These are phyloP conservation scores for Trigoniulus corallinus DNA, from an alignment of 1,140 invertebrate genomes.

Conservation along the genomic window DNA sequence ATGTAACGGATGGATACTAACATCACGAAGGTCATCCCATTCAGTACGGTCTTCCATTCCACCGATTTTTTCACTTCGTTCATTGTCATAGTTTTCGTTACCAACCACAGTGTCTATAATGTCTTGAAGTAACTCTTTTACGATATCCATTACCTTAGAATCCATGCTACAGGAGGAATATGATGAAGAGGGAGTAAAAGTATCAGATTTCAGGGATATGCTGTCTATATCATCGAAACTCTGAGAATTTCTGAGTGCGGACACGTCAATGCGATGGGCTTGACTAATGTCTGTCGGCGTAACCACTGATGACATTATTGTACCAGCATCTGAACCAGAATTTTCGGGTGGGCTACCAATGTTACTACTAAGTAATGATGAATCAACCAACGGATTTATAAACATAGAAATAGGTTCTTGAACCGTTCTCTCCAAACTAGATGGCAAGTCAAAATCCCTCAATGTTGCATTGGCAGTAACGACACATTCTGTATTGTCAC, in stretches of 20 bases:
- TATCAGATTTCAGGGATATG: background rate
- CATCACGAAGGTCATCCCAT: background rate
- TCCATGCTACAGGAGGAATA: constrained; percentile 13
- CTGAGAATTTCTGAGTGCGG: constrained; percentile 8
- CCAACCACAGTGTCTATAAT: constrained; percentile 24
- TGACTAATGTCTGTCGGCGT: constrained; percentile 11
- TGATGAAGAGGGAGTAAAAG: background rate
- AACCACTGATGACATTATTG: too few relatives aligned
- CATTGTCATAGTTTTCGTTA: constrained; percentile 21
- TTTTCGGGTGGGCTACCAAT: constrained; percentile 1
- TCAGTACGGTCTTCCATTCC: background rate
- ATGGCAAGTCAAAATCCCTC: constrained; percentile 35
- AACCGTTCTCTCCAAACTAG: constrained; percentile 16
- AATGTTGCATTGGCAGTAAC: constrained; percentile 33
- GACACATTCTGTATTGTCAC: constrained; percentile 6
- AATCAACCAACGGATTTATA: constrained; percentile 35
- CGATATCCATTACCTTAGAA: constrained; percentile 34
- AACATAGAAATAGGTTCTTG: constrained; percentile 28
- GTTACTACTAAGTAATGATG: constrained; percentile 6
- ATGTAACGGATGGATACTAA: constrained; percentile 50
- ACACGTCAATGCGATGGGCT: constrained; percentile 10
- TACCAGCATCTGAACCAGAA: background rate
- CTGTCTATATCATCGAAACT: constrained; percentile 14
- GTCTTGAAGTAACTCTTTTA: constrained; percentile 35
- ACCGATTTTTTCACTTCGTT: constrained; percentile 17